phyloP scores from a whole-genome alignment of 2,113 vertebrate species.

The Hemiprocne comata region DNA sequence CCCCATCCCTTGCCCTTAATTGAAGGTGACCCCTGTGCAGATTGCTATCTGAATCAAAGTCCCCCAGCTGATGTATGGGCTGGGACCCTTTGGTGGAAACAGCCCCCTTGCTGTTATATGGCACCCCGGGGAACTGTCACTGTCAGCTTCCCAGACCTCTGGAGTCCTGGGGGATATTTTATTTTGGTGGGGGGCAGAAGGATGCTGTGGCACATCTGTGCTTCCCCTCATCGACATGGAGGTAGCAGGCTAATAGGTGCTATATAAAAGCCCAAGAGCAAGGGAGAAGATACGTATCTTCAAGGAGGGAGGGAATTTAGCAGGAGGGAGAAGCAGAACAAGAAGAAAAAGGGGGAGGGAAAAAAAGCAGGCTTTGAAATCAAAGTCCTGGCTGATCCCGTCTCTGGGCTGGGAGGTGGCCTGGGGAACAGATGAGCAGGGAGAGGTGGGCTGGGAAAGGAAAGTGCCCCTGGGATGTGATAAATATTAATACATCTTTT shows the following conservation, averaged over 20 bases:
- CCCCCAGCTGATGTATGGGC: slow-evolving; percentile 2
- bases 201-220: not conserved
- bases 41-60: slow-evolving; percentile 71
- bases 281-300: slow-evolving; percentile 52
- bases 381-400: not conserved
- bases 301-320: not conserved
- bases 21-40: not conserved
- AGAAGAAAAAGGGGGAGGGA: not conserved
- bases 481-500: not conserved
- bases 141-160: not conserved
- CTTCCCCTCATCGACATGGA: not conserved
- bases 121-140: not conserved
- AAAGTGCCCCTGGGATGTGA: not conserved
- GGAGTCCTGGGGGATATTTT: not conserved
- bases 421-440: not conserved
- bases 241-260: not conserved
- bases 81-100: slow-evolving; percentile 22
- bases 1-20: not conserved
- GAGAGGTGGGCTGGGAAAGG: not conserved
- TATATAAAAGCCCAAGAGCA: not conserved
- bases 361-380: not conserved
- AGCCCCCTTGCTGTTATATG: slow-evolving; percentile 42
- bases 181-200: not conserved
- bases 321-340: not conserved
- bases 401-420: accelerated